phyloP scores from a whole-genome alignment of 2,888 invertebrate species.

The Lepidonotus clava region DNA sequence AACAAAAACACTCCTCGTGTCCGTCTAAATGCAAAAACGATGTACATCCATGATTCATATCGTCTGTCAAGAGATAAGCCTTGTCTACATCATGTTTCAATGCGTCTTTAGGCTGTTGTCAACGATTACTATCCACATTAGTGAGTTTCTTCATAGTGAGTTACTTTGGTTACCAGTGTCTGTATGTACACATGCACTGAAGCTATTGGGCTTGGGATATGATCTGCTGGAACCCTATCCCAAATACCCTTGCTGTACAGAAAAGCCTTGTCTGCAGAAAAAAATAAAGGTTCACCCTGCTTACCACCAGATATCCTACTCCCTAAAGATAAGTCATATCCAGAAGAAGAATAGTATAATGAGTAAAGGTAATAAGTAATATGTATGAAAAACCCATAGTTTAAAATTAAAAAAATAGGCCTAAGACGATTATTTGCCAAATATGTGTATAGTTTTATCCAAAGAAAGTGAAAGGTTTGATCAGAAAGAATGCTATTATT shows the following conservation, averaged over 20 bases:
- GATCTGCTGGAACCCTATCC: too few relatives aligned
- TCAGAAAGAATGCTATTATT: too few relatives aligned
- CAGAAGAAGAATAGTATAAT: too few relatives aligned
- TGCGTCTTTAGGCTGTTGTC: constrained; percentile 16
- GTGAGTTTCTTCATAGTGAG: not conserved
- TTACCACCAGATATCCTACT: not conserved
- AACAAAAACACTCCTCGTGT: not conserved
- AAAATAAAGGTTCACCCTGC: not conserved
- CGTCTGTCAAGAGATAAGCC: not conserved
- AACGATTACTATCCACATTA: not conserved
- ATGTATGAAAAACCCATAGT: too few relatives aligned
- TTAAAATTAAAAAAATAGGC: too few relatives aligned
- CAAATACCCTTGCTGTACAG: not conserved
- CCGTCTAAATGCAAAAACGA: constrained; percentile 12
- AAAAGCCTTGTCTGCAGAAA: not conserved
- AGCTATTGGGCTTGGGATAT: too few relatives aligned
- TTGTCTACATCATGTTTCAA: not conserved
- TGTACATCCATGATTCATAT: not conserved
- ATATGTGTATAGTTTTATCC: too few relatives aligned
- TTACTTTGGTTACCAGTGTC: not conserved
- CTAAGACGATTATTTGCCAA: too few relatives aligned
- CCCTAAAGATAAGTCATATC: not conserved
- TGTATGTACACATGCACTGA: not conserved
- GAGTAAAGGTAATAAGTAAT: too few relatives aligned
- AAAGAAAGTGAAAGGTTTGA: too few relatives aligned